These are phyloP conservation scores for Acrossocheilus fasciatus DNA, from an alignment of 2,797 vertebrate species.

Conservation along the genomic window DNA sequence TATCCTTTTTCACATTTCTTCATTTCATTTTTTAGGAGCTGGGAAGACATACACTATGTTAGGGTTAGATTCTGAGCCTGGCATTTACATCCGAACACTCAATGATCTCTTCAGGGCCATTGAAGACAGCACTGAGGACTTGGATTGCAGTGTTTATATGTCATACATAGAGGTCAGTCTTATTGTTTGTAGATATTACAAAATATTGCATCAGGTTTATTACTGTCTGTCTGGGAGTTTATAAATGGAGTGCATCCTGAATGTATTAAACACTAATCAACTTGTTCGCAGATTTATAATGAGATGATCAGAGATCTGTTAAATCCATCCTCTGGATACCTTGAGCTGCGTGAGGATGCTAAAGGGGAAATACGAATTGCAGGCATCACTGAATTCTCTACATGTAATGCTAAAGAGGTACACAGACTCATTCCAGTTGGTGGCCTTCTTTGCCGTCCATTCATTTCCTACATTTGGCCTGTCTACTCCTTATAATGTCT, in stretches of 20 bases:
- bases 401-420: constrained; percentile 89
- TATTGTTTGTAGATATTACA: background rate
- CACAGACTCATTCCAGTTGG: background rate
- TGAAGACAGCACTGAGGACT: constrained; percentile 87
- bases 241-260: background rate
- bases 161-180: constrained; percentile 66
- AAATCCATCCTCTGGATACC: constrained; percentile 88
- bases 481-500: background rate
- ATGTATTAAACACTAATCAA: background rate
- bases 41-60: constrained; percentile 97
- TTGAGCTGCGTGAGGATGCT: constrained; percentile 90
- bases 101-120: constrained; percentile 91
- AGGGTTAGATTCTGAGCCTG: constrained; percentile 89
- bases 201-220: background rate
- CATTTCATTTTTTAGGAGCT: constrained; percentile 79
- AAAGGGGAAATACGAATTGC: constrained; percentile 90
- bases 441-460: background rate
- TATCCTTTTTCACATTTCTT: background rate
- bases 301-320: constrained; percentile 94
- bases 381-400: constrained; percentile 90
- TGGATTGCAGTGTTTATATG: constrained; percentile 90
- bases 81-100: constrained; percentile 89
- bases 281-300: constrained; percentile 87
- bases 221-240: background rate
- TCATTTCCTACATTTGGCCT: background rate